phyloP scores from a whole-genome alignment of 2,113 vertebrate species.

The Xiphophorus hellerii region DNA sequence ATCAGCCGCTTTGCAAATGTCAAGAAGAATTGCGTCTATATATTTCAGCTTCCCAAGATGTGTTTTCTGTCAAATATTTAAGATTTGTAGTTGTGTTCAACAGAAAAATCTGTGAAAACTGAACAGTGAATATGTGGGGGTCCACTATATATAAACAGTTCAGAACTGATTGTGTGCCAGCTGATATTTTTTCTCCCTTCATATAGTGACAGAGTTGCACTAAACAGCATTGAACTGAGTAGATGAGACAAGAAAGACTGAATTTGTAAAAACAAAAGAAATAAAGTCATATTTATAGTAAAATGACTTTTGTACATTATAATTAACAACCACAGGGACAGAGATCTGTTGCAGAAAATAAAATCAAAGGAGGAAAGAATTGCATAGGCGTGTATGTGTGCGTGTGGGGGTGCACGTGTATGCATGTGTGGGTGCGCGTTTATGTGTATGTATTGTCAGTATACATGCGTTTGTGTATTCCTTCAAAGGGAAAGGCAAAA shows the following conservation, averaged over 20 bases:
- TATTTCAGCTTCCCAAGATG: too few relatives aligned
- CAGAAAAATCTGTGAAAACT: too few relatives aligned
- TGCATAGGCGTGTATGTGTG: neutral
- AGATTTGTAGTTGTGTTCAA: too few relatives aligned
- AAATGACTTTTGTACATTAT: neutral
- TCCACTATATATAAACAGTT: neutral
- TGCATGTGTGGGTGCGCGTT: neutral
- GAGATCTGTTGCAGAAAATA: constrained; percentile 3
- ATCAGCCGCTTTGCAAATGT: too few relatives aligned
- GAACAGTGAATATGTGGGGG: too few relatives aligned
- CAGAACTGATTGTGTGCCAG: neutral
- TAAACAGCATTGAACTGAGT: neutral
- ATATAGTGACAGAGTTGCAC: neutral
- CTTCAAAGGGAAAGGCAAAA: constrained; percentile 51
- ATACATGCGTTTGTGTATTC: constrained; percentile 11
- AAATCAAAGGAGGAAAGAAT: constrained; percentile 34
- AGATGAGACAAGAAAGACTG: neutral
- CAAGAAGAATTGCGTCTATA: too few relatives aligned
- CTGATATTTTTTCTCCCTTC: neutral
- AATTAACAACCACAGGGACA: constrained; percentile 9
- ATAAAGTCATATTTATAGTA: neutral
- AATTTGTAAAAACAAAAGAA: neutral
- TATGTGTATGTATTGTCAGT: constrained; percentile 1
- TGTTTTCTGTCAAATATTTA: too few relatives aligned
- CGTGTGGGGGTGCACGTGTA: neutral